Conservation (phyloP, 2,888 invertebrate genomes). For the Eupithecia pulchellata region DNA sequence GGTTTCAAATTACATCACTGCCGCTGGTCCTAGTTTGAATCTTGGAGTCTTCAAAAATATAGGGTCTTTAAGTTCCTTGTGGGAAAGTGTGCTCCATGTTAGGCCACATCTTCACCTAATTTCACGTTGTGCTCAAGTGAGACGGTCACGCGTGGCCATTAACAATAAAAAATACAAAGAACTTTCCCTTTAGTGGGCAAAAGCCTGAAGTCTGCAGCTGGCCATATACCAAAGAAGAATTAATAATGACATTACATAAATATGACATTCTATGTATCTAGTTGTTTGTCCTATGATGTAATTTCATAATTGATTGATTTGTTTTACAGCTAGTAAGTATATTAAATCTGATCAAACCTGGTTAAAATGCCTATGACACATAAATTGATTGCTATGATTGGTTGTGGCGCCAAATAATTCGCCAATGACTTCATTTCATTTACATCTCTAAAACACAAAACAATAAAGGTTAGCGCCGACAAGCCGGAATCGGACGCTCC, state of each 20-base stretch:
- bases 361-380: conserved; percentile 11
- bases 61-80: too few relatives aligned
- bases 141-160: too few relatives aligned
- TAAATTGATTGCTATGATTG: conserved; percentile 19
- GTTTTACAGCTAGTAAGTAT: not conserved
- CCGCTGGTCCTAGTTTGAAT: too few relatives aligned
- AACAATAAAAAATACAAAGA: too few relatives aligned
- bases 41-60: too few relatives aligned
- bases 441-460: not conserved
- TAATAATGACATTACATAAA: not conserved
- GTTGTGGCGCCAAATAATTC: conserved; percentile 26
- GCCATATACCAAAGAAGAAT: not conserved
- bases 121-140: too few relatives aligned
- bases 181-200: not conserved
- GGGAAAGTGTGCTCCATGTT: too few relatives aligned
- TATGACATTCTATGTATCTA: not conserved
- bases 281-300: not conserved
- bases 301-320: conserved; percentile 10
- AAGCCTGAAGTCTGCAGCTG: too few relatives aligned
- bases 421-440: conserved; percentile 31
- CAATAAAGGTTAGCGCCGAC: too few relatives aligned
- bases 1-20: too few relatives aligned
- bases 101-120: too few relatives aligned
- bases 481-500: too few relatives aligned
- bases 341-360: not conserved